A percentile compares a stretch with the other conserved stretches of the same genome.
These are phyloP conservation scores for Drosophila maculinotata DNA, from an alignment of 2,888 invertebrate genomes.

Conservation along the genomic window DNA sequence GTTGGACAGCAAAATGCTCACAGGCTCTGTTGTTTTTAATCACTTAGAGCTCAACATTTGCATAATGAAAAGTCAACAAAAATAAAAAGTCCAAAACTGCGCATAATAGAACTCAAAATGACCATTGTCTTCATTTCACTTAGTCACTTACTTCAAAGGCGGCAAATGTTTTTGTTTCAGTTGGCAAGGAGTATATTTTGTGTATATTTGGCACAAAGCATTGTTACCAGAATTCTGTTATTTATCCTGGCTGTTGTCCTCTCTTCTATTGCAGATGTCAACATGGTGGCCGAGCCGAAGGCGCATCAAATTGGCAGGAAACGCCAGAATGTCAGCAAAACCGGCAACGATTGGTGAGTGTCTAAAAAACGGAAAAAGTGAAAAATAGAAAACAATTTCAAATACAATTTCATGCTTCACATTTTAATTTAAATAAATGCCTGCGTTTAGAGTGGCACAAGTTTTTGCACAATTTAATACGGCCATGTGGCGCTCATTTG, in stretches of 20 bases:
- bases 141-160: slow-evolving; percentile 55
- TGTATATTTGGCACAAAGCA: slow-evolving; percentile 30
- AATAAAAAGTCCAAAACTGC: slow-evolving; percentile 10
- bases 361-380: too few relatives aligned
- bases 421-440: slow-evolving; percentile 72
- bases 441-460: slow-evolving; percentile 15
- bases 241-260: slow-evolving; percentile 20
- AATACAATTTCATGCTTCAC: slow-evolving; percentile 56
- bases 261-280: slow-evolving; percentile 87
- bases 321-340: slow-evolving; percentile 87
- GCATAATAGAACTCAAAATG: slow-evolving; percentile 35
- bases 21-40: slow-evolving; percentile 58
- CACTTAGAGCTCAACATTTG: slow-evolving; percentile 63
- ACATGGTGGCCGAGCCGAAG: slow-evolving; percentile 90
- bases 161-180: slow-evolving; percentile 21
- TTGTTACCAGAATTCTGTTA: slow-evolving; percentile 23
- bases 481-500: slow-evolving; percentile 66
- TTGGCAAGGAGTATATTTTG: not conserved
- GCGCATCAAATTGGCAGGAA: slow-evolving; percentile 88
- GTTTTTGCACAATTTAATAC: slow-evolving; percentile 66
- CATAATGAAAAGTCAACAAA: slow-evolving; percentile 62
- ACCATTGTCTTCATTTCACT: slow-evolving; percentile 37
- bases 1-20: slow-evolving; percentile 30
- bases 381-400: slow-evolving; percentile 19
- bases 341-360: slow-evolving; percentile 88